Percentiles rank a stretch among this genome's conserved stretches.
Conservation (phyloP, 2,113 vertebrate species). For the Catharus bicknelli region DNA sequence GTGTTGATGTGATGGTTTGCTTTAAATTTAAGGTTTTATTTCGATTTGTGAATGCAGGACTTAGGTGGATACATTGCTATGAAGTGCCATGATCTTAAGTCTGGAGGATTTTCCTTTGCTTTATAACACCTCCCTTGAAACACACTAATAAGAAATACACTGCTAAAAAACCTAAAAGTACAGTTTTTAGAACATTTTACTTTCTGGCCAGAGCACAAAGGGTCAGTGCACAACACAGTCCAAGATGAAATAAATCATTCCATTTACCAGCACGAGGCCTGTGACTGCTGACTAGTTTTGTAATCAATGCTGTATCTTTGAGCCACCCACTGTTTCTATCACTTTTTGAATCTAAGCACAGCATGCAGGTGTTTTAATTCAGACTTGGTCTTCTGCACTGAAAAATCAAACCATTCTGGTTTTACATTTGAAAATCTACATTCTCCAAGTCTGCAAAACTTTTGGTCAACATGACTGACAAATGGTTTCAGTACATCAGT, state of each 20-base stretch:
- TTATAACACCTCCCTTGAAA: background rate
- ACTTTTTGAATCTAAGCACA: constrained; percentile 31
- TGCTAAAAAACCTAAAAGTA: background rate
- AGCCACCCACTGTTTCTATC: constrained; percentile 8
- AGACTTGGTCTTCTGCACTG: background rate
- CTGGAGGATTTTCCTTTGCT: background rate
- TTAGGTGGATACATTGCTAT: background rate
- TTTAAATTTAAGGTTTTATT: background rate
- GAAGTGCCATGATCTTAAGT: background rate
- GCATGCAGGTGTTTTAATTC: constrained; percentile 14
- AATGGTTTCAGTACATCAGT: background rate
- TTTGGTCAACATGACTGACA: background rate
- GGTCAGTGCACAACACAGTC: background rate
- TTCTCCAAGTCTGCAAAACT: background rate
- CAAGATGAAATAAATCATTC: background rate
- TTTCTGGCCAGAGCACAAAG: background rate
- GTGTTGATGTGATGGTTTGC: background rate
- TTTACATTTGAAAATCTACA: background rate
- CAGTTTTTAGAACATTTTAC: background rate
- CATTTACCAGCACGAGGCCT: background rate
- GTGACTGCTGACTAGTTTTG: background rate
- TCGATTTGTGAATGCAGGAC: background rate
- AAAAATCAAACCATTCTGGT: constrained; percentile 8
- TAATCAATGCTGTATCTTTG: background rate
- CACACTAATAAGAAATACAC: background rate